Base-by-base conservation (phyloP, 1,140 invertebrate species). In the Orchestia grillus region DNA sequence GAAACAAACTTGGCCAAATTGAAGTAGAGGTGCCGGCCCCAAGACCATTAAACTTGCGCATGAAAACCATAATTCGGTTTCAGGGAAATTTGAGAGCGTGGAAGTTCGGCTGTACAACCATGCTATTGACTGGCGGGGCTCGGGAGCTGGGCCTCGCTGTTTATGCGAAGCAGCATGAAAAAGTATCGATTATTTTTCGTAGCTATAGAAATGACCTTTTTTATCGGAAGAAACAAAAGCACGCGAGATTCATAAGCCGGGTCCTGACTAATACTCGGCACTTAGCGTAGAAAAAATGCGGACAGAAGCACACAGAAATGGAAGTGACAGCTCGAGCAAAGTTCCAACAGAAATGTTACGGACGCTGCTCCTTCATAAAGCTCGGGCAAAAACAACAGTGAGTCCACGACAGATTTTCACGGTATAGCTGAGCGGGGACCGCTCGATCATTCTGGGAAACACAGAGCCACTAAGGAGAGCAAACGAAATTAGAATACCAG, bases 1-100 rank as follows among this genome's bases (percentile, higher is more conserved):
- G 44, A 91, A 91, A 91, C 88, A 91, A 91, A 42, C 41, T 44
- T 91, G 88, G 19, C 62, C 62, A 91, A 44, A 91, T 43, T 91
- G 41, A 91, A 43, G 88, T 42, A 44, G 88, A 44, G 41, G 28
- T 91, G 44, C 88, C 16, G 88, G 88, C 88, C 88, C 88, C 88
- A 91, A 44, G 88, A 91, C 19, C 88, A 91, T 91, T 91, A 91
- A 44, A 77, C 62, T 77, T 28, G 62, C 11, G 28, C 62, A 77
- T 77, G 62, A 77, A 77, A 77, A 77, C 62, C 62, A 77, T 77
- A 77, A 77, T 77, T 77, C 28, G 62, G 62, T 77, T 77, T 77
- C 28, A 28, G 15, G 62, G 28, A 36, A 77, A 77, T 28, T 77
- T 77, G 15, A 36, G 15, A 77, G 62, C 62, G 11, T 1, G 11